These are phyloP conservation scores for Myodes glareolus DNA, from an alignment of 2,113 vertebrate genomes.

Conservation along the genomic window DNA sequence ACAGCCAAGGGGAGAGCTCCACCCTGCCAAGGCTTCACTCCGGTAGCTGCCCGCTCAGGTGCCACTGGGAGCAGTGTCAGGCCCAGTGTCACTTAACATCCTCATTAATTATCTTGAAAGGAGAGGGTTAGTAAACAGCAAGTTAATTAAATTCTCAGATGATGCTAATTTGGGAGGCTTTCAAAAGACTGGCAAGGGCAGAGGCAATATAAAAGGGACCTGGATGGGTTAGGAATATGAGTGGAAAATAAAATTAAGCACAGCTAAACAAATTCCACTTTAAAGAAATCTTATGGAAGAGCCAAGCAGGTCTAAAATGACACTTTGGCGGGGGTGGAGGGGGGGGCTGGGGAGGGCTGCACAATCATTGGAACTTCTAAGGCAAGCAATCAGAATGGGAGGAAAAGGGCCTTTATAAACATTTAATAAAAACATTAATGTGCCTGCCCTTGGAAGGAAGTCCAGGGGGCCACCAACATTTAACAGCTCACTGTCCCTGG, in stretches of 20 bases:
- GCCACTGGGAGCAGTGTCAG: conserved; percentile 50
- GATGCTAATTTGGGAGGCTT: conserved; percentile 80
- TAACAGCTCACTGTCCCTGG: rapidly evolving
- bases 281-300: conserved; percentile 23
- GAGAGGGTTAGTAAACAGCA: conserved; percentile 77
- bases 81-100: conserved; percentile 73
- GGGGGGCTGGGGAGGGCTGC: neutral
- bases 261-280: conserved; percentile 59
- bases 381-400: neutral
- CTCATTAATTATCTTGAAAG: conserved; percentile 80
- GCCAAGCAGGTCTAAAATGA: neutral
- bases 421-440: neutral
- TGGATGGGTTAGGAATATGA: conserved; percentile 55
- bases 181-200: conserved; percentile 75
- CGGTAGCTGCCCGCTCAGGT: conserved; percentile 46
- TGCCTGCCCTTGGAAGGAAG: neutral
- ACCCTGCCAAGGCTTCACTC: neutral
- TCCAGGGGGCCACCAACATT: neutral
- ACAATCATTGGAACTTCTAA: conserved; percentile 7
- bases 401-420: neutral
- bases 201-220: conserved; percentile 71
- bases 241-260: conserved; percentile 71
- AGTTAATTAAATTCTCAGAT: conserved; percentile 81
- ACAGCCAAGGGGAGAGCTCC: neutral
- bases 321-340: neutral